Conservation (phyloP, 2,113 vertebrate species). For the Leptosomus discolor region DNA sequence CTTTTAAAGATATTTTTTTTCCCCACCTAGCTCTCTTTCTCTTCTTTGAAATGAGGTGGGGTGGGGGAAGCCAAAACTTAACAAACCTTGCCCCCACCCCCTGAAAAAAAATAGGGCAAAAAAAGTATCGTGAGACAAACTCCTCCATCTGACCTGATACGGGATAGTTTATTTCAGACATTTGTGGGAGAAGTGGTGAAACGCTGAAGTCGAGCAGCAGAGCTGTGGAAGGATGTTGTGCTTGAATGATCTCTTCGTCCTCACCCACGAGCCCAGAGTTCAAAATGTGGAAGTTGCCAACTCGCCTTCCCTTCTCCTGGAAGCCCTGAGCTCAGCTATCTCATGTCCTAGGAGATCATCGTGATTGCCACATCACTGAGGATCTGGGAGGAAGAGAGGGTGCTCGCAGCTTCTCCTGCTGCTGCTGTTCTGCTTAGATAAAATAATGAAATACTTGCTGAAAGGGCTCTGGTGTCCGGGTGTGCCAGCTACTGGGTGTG, state of each 20-base stretch:
- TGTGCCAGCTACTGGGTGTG: background rate
- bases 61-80: background rate
- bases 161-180: background rate
- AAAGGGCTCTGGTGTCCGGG: rapidly evolving
- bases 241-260: background rate
- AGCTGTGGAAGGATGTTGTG: background rate
- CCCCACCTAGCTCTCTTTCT: background rate
- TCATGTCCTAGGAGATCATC: background rate
- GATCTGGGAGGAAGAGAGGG: background rate
- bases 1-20: background rate
- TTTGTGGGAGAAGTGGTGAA: background rate
- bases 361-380: background rate
- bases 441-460: rapidly evolving
- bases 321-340: background rate
- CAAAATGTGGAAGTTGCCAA: background rate
- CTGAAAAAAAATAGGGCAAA: rapidly evolving
- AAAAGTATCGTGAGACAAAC: background rate
- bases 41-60: background rate
- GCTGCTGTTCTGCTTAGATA: background rate
- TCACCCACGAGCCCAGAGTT: background rate
- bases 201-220: background rate
- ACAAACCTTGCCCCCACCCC: background rate
- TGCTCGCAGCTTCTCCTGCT: background rate
- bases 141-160: background rate
- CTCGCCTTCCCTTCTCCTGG: background rate